Evolutionary conservation across 2,888 invertebrate genomes (phyloP), one percentile per base, ranked within the genome.

Genomic region (Lasioglossum morio): DNA sequence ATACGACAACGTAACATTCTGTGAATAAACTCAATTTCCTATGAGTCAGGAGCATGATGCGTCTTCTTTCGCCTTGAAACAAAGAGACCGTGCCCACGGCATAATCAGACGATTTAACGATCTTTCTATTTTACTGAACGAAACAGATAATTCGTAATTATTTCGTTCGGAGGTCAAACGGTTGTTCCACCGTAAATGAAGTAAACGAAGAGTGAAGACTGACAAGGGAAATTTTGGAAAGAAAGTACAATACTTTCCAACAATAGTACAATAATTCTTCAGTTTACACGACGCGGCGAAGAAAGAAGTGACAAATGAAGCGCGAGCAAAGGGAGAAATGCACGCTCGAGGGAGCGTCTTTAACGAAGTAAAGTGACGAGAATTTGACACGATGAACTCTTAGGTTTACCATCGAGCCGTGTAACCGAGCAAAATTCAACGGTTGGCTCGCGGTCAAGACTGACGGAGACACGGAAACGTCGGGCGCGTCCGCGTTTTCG

Each of bases 311-410:
- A 4, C 70, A 23, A 70, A n/a, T 14, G 14, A 7, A 27, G 30
- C 27, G 60, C 60, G 27, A 60, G 12, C 27, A 5, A 40, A 4
- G 70, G 70, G 40, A 70, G n/a, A 40, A 70, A 37, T 0, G 37
- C n/a, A 8, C 37, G 12, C 70, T 70, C 70, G 43, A 27, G 16
- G 43, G 43, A 43, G 23, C 57, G 30, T 48, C 40, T 63, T 79
- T 80, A 80, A 80, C 82, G 80, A 82, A 60, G 78, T 85, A 81
- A 85, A 85, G 78, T 80, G 85, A 63, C 63, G 63, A 63, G 63
- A 30, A 63, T 63, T 63, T 85, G 87, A 87, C 88, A 87, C 84
- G 77, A 82, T 85, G 89, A 89, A 84, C 87, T 85, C 60, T 74
- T 23, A 27, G 43, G 63, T 63, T 77, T 74, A 7, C 40, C 37